Percentiles rank a stretch among this genome's conserved stretches.
Conservation (phyloP, 2,113 vertebrate genomes). For the Steatornis caripensis region DNA sequence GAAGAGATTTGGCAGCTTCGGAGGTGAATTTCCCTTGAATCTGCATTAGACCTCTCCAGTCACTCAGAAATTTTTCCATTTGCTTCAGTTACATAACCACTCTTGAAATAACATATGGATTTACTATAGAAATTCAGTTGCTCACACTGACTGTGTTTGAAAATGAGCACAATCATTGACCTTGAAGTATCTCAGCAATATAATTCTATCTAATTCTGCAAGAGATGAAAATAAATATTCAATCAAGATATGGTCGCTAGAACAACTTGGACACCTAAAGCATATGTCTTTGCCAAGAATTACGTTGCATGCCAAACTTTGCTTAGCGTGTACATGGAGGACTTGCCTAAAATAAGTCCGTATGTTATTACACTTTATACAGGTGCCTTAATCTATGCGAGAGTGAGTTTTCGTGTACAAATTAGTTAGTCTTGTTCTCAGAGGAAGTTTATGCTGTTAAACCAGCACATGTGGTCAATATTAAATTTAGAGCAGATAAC, state of each 20-base stretch:
- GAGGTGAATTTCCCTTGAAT: background rate
- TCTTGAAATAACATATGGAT: background rate
- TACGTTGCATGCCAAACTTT: rapidly evolving
- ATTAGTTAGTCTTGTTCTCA: background rate
- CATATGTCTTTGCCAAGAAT: background rate
- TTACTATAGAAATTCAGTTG: background rate
- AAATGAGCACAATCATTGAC: background rate
- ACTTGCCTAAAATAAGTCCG: background rate
- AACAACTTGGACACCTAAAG: background rate
- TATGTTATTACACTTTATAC: background rate
- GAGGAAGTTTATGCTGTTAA: background rate
- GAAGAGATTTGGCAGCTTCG: background rate
- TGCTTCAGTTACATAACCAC: background rate
- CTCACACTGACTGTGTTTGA: background rate
- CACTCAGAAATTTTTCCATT: background rate
- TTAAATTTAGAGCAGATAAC: background rate
- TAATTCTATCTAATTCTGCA: background rate
- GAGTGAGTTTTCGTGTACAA: background rate
- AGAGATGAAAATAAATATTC: background rate
- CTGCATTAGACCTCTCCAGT: background rate
- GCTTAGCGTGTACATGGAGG: background rate
- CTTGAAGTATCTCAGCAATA: background rate
- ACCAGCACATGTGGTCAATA: background rate
- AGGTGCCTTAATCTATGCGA: background rate
- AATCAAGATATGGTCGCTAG: background rate